Evolutionary conservation across 2,888 invertebrate species (phyloP), one percentile per base, ranked within the genome.

Genomic region (Ornithoptera priamus): DNA sequence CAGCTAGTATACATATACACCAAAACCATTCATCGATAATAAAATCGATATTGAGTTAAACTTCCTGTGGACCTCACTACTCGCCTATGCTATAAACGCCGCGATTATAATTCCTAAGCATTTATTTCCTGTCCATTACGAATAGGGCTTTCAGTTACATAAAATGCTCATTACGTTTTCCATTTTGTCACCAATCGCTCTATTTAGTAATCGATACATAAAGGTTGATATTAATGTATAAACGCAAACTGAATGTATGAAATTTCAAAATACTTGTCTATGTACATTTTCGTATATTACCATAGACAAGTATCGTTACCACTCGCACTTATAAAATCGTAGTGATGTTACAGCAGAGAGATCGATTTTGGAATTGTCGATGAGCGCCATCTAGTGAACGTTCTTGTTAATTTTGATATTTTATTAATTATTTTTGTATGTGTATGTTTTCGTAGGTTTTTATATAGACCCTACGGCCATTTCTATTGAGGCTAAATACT

Each of bases 401-500:
- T 50, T 15, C 50, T 50, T 50, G 50, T 15, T 50, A 50, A 50
- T 50, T 39, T 10, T 39, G 39, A 39, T 5, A 50, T 50, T 50
- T 50, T 0, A 50, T 50, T 46, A 6, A 58, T 58, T 3, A 57
- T 57, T 24, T 24, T 24, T 22, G 24, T 59, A 59, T 42, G 8
- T 15, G 15, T 50, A 50, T 50, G 39, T 39, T 39, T 39, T 12
- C 17, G 58, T 66, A 46, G 46, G 46, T 17, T 60, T 66, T 50
- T 39, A 5, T 39, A 17, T 18, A 61, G 59, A 68, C 59, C 39
- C 42, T 61, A 30, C 50, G 18, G 60, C 39, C 58, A n/a, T 30
- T 53, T 58, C 59, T 59, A 59, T 8, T 24, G 69, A 69, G 69
- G 69, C 69, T 69, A 24, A 18, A 39, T 64, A 58, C 39, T 67